phyloP scores from a whole-genome alignment of 2,113 vertebrate species.

The Nipponia nippon region DNA sequence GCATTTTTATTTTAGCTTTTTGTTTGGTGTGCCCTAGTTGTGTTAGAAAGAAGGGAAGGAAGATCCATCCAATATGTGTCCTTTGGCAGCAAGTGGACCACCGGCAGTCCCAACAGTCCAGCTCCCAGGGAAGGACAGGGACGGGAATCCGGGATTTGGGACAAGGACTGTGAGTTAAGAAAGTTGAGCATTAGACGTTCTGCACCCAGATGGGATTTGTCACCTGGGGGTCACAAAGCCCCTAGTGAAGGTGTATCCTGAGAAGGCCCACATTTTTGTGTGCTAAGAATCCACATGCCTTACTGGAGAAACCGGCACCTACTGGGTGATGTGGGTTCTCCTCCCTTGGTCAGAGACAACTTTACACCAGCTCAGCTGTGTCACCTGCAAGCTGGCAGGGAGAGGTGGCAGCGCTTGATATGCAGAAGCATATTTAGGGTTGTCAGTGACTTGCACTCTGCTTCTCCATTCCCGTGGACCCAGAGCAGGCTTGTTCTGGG shows the following conservation, averaged over 20 bases:
- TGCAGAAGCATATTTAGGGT: not conserved
- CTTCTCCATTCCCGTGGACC: not conserved
- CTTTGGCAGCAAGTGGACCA: not conserved
- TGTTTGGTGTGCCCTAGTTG: not conserved
- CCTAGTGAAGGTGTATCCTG: not conserved
- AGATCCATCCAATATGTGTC: not conserved
- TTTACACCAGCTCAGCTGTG: not conserved
- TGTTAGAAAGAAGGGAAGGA: not conserved
- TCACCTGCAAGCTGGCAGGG: not conserved
- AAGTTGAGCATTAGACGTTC: not conserved
- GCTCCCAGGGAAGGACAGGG: not conserved
- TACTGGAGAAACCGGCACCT: not conserved
- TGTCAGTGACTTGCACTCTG: not conserved
- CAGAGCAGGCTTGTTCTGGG: not conserved
- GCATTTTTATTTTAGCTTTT: not conserved
- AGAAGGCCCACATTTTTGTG: not conserved
- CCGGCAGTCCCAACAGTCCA: not conserved
- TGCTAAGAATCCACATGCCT: not conserved
- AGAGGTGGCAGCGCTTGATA: not conserved
- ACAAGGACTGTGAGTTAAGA: not conserved
- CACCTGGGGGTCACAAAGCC: not conserved
- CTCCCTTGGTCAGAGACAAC: not conserved
- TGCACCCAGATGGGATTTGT: not conserved
- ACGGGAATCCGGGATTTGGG: not conserved
- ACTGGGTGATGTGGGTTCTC: not conserved